Percentiles rank a stretch among this genome's conserved stretches.
These are phyloP conservation scores for Sebastes itinus DNA, from an alignment of 2,797 vertebrate species.

Conservation along the genomic window DNA sequence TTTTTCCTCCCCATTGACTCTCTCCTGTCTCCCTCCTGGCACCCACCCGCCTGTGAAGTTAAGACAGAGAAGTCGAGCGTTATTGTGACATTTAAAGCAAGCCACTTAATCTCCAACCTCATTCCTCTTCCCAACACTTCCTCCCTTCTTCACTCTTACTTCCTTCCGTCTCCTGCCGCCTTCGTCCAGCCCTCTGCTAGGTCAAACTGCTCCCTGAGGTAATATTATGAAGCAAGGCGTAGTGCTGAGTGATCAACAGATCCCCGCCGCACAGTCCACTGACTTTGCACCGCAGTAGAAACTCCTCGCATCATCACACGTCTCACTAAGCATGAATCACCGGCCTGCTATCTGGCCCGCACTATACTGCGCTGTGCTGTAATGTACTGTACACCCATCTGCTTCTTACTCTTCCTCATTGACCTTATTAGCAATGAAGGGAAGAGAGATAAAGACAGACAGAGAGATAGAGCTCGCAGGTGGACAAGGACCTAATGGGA, in stretches of 20 bases:
- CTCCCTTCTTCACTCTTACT: conserved; percentile 5
- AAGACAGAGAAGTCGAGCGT: conserved; percentile 48
- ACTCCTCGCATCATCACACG: conserved; percentile 73
- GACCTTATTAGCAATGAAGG: conserved; percentile 77
- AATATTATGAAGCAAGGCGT: conserved; percentile 64
- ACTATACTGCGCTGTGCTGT: conserved; percentile 41
- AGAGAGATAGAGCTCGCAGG: conserved; percentile 64
- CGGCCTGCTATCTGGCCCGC: conserved; percentile 47
- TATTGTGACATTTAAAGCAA: conserved; percentile 73
- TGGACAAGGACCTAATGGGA: conserved; percentile 77
- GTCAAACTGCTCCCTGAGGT: conserved; percentile 73
- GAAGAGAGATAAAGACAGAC: conserved; percentile 67
- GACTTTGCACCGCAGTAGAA: conserved; percentile 69
- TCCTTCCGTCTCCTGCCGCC: conserved; percentile 30
- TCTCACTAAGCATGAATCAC: conserved; percentile 75
- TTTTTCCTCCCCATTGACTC: conserved; percentile 43
- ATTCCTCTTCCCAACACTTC: conserved; percentile 40
- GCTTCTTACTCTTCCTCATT: conserved; percentile 73
- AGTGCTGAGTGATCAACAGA: conserved; percentile 72
- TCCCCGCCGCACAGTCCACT: conserved; percentile 55
- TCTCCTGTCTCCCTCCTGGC: conserved; percentile 35
- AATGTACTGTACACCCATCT: conserved; percentile 75
- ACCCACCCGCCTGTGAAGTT: conserved; percentile 44
- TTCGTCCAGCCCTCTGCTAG: conserved; percentile 48
- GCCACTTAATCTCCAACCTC: conserved; percentile 67